phyloP scores from a whole-genome alignment of 1,140 invertebrate genomes.

The Arctopsyche grandis region DNA sequence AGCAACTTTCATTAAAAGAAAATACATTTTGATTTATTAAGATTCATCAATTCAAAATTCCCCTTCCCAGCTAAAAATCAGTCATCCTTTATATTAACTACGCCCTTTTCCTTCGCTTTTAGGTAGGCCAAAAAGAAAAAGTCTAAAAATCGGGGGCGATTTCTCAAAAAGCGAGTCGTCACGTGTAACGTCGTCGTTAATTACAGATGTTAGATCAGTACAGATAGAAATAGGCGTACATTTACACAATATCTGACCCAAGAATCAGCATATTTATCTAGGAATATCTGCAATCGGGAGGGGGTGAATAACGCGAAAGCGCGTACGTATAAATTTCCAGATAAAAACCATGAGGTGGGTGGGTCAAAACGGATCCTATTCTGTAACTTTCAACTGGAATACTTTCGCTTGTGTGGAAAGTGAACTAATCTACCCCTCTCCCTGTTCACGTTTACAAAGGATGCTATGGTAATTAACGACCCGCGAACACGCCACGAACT shows the following conservation, averaged over 20 bases:
- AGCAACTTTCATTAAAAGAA: too few species aligned
- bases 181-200: slow-evolving; percentile 32
- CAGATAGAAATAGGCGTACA: slow-evolving; percentile 35
- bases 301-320: neutral
- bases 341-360: neutral
- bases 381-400: slow-evolving; percentile 17
- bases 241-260: slow-evolving; percentile 1
- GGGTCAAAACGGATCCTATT: too few species aligned
- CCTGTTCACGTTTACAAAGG: neutral
- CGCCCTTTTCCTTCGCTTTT: too few species aligned
- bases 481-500: neutral
- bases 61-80: too few species aligned
- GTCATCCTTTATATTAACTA: too few species aligned
- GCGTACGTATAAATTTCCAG: neutral
- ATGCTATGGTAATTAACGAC: slow-evolving; percentile 9
- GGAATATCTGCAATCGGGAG: neutral
- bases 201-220: slow-evolving; percentile 24
- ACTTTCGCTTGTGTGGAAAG: slow-evolving; percentile 31
- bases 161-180: slow-evolving; percentile 15
- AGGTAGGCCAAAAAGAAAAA: too few species aligned
- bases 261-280: slow-evolving; percentile 22
- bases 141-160: too few species aligned
- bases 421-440: neutral
- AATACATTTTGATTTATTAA: too few species aligned
- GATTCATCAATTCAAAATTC: too few species aligned